A percentile compares a stretch with the other conserved stretches of the same genome.
Conservation (phyloP, 2,113 vertebrate genomes). For the Antechinus stuartii region DNA sequence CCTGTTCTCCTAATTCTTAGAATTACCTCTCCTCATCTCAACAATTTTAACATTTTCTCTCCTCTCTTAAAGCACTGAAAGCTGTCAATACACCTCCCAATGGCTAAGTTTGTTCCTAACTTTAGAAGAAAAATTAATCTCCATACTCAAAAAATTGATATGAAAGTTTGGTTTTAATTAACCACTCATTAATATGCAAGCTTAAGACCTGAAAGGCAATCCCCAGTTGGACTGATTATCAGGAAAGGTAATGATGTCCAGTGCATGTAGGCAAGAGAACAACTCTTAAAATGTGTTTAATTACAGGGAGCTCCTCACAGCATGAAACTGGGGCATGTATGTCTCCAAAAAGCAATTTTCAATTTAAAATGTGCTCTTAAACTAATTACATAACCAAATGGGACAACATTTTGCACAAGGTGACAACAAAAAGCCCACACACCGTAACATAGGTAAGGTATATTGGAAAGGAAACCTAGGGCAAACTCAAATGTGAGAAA, state of each 20-base stretch:
- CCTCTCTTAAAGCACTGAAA: slow-evolving; percentile 1
- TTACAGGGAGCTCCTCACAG: slow-evolving; percentile 57
- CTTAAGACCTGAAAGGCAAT: slow-evolving; percentile 46
- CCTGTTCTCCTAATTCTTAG: background rate
- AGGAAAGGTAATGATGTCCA: slow-evolving; percentile 58
- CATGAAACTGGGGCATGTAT: slow-evolving; percentile 34
- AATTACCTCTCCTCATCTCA: background rate
- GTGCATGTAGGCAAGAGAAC: slow-evolving; percentile 26
- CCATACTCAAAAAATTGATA: slow-evolving; percentile 8
- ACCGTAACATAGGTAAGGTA: slow-evolving; percentile 44
- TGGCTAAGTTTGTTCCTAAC: background rate
- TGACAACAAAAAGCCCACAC: slow-evolving; percentile 32
- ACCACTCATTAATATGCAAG: slow-evolving; percentile 24
- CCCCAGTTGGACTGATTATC: slow-evolving; percentile 38
- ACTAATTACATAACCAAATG: slow-evolving; percentile 73
- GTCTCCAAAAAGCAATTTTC: slow-evolving; percentile 73
- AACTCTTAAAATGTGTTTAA: slow-evolving; percentile 72
- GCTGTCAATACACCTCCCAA: background rate
- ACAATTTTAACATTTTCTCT: slow-evolving; percentile 1
- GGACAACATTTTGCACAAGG: slow-evolving; percentile 53
- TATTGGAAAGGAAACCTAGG: slow-evolving; percentile 39
- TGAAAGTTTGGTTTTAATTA: slow-evolving; percentile 28
- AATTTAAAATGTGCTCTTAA: slow-evolving; percentile 69
- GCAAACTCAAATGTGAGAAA: slow-evolving; percentile 67
- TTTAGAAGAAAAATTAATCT: background rate